Evolutionary conservation across 2,797 vertebrate genomes (phyloP).

Genomic region (Myotis findleyi): DNA sequence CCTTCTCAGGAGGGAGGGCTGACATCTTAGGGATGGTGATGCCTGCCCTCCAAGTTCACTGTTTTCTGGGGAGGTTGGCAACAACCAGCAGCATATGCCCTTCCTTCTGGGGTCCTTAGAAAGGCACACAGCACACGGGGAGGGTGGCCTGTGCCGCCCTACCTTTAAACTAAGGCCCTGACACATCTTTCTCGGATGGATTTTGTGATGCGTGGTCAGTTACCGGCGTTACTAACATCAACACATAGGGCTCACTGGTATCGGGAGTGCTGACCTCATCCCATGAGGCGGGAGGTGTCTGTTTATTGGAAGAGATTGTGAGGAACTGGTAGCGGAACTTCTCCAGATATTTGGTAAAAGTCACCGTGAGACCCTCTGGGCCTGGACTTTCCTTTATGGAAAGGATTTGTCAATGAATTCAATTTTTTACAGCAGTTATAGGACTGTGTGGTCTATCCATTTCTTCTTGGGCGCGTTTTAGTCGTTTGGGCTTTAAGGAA

Average conservation of each 20-base stretch:
- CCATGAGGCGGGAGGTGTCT: not conserved
- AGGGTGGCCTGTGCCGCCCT: not conserved
- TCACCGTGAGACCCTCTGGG: not conserved
- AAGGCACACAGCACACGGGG: not conserved
- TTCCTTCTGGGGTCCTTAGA: not conserved
- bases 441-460: not conserved
- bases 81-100: not conserved
- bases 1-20: not conserved
- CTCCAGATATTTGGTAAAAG: not conserved
- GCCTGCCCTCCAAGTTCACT: not conserved
- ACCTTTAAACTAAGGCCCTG: not conserved
- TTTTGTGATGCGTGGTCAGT: not conserved
- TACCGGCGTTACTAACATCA: not conserved
- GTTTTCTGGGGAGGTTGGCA: not conserved
- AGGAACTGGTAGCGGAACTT: not conserved
- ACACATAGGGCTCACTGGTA: not conserved
- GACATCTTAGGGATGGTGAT: not conserved
- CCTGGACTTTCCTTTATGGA: not conserved
- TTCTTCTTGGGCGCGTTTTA: not conserved
- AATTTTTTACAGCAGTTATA: not conserved
- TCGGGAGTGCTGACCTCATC: fast-evolving
- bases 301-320: not conserved
- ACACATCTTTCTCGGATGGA: not conserved
- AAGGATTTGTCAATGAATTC: not conserved
- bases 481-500: not conserved